These are phyloP conservation scores for Psylliodes chrysocephalus DNA, from an alignment of 2,888 invertebrate genomes.

Conservation along the genomic window DNA sequence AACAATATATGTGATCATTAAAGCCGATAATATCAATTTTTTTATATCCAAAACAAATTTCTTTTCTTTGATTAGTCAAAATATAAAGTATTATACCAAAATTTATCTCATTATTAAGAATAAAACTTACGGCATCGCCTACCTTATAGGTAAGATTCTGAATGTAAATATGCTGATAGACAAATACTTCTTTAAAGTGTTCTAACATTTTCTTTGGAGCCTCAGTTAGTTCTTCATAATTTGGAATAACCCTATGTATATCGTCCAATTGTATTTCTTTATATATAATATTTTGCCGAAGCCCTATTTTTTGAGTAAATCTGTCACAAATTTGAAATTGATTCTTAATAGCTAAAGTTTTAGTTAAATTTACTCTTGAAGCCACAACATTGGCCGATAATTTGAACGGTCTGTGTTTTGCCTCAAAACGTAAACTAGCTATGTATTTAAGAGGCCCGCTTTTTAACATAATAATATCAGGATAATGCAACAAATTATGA, in stretches of 20 bases:
- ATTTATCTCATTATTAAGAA: not conserved
- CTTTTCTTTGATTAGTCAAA: not conserved
- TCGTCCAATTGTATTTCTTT: too few relatives aligned
- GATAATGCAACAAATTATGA: conserved; percentile 1
- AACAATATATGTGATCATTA: conserved; percentile 5
- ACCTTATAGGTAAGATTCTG: not conserved
- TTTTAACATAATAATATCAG: not conserved
- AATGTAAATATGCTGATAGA: not conserved
- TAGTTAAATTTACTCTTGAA: conserved; percentile 12
- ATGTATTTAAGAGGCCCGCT: not conserved
- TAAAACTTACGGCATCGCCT: not conserved
- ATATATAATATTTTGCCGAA: not conserved
- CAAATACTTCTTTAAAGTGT: too few relatives aligned
- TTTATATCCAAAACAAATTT: conserved; percentile 1
- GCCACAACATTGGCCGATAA: conserved; percentile 9
- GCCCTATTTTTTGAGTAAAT: not conserved
- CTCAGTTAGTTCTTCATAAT: too few relatives aligned
- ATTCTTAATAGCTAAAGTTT: conserved; percentile 18
- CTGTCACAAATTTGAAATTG: conserved; percentile 6
- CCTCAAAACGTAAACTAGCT: not conserved
- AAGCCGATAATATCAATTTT: not conserved
- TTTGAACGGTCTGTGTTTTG: not conserved
- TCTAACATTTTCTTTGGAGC: too few relatives aligned
- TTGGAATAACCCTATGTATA: too few relatives aligned
- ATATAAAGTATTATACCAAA: conserved; percentile 1